Conservation (phyloP, 1,140 invertebrate species). For the Drosophila ficusphila region DNA sequence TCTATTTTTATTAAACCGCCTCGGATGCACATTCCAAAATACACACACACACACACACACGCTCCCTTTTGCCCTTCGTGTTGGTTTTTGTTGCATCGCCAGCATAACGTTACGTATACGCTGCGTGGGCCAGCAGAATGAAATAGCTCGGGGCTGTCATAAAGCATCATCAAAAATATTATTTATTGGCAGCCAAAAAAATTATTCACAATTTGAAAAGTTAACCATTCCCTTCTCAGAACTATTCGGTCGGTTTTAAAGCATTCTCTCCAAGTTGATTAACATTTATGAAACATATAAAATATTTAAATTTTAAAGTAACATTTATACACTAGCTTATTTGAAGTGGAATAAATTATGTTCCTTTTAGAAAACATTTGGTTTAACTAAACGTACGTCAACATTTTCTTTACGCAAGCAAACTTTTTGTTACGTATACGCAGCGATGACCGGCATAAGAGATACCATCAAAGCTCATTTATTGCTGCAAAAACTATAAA, state of each 20-base stretch:
- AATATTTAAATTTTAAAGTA: not conserved
- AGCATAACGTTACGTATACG: constrained; percentile 69
- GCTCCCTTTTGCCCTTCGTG: not conserved
- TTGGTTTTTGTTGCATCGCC: constrained; percentile 24
- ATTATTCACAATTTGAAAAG: constrained; percentile 7
- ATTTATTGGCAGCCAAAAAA: not conserved
- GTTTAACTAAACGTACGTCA: too few relatives aligned
- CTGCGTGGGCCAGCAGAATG: constrained; percentile 33
- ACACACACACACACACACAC: constrained; percentile 5
- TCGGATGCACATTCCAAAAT: constrained; percentile 42
- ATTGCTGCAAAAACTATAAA: too few relatives aligned
- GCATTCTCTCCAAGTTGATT: too few relatives aligned
- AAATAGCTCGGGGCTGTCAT: constrained; percentile 3
- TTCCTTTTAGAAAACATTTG: too few relatives aligned
- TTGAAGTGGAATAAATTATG: too few relatives aligned
- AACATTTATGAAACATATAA: too few relatives aligned
- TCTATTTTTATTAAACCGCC: constrained; percentile 79
- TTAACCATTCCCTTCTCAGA: too few relatives aligned
- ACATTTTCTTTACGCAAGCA: too few relatives aligned
- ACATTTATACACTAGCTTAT: too few relatives aligned
- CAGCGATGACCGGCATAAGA: too few relatives aligned
- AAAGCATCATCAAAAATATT: constrained; percentile 28
- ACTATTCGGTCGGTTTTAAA: not conserved
- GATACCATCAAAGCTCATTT: too few relatives aligned
- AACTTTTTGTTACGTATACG: too few relatives aligned